Conservation (phyloP, 2,888 invertebrate species). For the Campopleginae sp. region DNA sequence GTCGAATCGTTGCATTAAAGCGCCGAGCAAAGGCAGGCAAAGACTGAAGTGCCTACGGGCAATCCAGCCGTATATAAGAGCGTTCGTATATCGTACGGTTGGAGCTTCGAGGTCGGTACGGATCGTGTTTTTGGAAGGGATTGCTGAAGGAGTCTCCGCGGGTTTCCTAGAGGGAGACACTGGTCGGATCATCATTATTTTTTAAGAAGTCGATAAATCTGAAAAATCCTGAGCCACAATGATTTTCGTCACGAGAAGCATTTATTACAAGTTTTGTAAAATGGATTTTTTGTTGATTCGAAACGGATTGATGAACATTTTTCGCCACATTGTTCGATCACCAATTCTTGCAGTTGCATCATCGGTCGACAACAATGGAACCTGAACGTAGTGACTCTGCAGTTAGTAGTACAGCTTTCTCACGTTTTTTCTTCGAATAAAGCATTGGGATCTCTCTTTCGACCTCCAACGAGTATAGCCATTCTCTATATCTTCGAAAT, state of each 20-base stretch:
- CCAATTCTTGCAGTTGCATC: too few species aligned
- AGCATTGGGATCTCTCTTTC: too few species aligned
- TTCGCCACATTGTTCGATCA: too few species aligned
- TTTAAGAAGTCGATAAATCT: background rate
- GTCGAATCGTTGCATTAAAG: constrained; percentile 70
- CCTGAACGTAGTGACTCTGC: too few species aligned
- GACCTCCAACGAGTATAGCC: too few species aligned
- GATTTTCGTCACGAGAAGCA: background rate
- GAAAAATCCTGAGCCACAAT: background rate
- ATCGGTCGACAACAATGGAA: too few species aligned
- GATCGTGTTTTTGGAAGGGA: constrained; percentile 43
- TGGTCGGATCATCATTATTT: constrained; percentile 8
- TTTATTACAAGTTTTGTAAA: background rate
- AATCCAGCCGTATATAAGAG: constrained; percentile 79
- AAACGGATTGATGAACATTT: too few species aligned
- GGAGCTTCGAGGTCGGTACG: constrained; percentile 64
- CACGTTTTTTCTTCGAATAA: too few species aligned
- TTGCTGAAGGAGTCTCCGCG: background rate
- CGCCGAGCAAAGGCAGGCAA: constrained; percentile 76
- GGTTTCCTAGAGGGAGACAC: constrained; percentile 53
- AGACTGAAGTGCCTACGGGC: constrained; percentile 80
- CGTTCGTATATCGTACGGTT: constrained; percentile 40
- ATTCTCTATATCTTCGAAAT: too few species aligned
- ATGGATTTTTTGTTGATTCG: background rate
- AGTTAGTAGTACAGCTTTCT: too few species aligned